Percentiles rank a stretch among this genome's conserved stretches.
Conservation (phyloP, 2,888 invertebrate species). For the Oscheius sp. region DNA sequence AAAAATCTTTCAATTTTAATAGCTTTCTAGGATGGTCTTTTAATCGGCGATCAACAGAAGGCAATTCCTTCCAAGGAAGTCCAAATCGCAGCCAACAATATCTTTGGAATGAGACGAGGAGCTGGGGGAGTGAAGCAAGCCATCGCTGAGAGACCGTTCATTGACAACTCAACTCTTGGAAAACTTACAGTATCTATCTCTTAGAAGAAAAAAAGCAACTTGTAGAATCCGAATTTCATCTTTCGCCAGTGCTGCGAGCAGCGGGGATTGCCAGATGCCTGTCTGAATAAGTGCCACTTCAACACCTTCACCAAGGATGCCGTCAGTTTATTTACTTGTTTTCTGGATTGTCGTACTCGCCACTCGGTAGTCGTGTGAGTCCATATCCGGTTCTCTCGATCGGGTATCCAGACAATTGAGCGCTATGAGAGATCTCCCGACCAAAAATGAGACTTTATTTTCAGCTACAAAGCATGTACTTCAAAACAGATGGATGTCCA, state of each 20-base stretch:
- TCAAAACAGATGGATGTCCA: conserved; percentile 67
- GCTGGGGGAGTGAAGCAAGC: not conserved
- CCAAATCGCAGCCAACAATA: conserved; percentile 35
- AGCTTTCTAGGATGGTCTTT: conserved; percentile 44
- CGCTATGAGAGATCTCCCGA: conserved; percentile 59
- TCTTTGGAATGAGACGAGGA: conserved; percentile 44
- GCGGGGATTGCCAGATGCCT: conserved; percentile 64
- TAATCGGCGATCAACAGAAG: conserved; percentile 39
- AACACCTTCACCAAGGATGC: conserved; percentile 65
- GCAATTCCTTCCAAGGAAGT: conserved; percentile 30
- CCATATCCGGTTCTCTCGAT: not conserved
- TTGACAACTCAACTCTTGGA: conserved; percentile 46
- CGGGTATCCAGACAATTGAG: conserved; percentile 16
- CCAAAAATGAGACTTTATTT: conserved; percentile 27
- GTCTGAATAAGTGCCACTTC: conserved; percentile 66
- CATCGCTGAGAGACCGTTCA: not conserved
- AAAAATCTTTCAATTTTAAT: not conserved
- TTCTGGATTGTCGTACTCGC: not conserved
- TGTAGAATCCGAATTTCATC: conserved; percentile 67
- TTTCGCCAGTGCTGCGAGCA: conserved; percentile 69
- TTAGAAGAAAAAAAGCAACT: not conserved
- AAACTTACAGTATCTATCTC: conserved; percentile 52
- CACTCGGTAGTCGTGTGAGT: too few relatives aligned
- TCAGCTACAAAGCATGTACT: conserved; percentile 69
- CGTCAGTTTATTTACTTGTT: conserved; percentile 35